A percentile compares a stretch with the other conserved stretches of the same genome.
Evolutionary conservation across 2,888 invertebrate species (phyloP).

Genomic region (Slavum lentiscoides): DNA sequence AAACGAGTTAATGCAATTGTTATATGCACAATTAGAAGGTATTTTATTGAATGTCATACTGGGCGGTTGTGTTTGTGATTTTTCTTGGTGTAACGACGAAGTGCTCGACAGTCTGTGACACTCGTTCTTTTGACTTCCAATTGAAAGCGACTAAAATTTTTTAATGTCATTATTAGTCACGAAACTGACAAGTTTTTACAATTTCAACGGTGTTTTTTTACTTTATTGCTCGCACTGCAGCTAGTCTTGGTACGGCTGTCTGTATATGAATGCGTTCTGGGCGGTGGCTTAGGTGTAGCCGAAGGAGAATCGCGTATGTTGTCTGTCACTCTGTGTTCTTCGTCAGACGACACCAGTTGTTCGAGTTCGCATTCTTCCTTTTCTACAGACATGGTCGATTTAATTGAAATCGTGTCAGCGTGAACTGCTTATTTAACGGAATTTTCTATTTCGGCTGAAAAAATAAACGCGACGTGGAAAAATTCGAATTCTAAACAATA

Average conservation of each 20-base stretch:
- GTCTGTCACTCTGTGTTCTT: conserved; percentile 60
- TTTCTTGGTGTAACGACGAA: conserved; percentile 40
- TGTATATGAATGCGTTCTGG: conserved; percentile 40
- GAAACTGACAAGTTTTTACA: background rate
- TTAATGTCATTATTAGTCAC: background rate
- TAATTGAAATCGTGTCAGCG: background rate
- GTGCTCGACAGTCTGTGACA: conserved; percentile 30
- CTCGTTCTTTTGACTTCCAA: conserved; percentile 45
- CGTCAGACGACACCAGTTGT: conserved; percentile 62
- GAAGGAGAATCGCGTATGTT: conserved; percentile 61
- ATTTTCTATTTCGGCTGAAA: background rate
- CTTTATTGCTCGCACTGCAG: conserved; percentile 49
- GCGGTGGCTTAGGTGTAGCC: conserved; percentile 59
- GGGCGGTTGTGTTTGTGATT: conserved; percentile 8
- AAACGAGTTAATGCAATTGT: background rate
- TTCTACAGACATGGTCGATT: conserved; percentile 59
- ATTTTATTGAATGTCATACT: conserved; percentile 10
- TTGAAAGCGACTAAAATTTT: conserved; percentile 28
- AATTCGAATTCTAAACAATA: no score
- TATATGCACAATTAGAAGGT: background rate
- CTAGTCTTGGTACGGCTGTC: conserved; percentile 50
- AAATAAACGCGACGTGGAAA: no score
- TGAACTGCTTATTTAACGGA: background rate
- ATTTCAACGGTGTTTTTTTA: background rate
- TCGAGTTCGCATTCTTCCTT: conserved; percentile 61